Conservation (phyloP, 2,888 invertebrate species). For the Lepetodrilus schrolli region DNA sequence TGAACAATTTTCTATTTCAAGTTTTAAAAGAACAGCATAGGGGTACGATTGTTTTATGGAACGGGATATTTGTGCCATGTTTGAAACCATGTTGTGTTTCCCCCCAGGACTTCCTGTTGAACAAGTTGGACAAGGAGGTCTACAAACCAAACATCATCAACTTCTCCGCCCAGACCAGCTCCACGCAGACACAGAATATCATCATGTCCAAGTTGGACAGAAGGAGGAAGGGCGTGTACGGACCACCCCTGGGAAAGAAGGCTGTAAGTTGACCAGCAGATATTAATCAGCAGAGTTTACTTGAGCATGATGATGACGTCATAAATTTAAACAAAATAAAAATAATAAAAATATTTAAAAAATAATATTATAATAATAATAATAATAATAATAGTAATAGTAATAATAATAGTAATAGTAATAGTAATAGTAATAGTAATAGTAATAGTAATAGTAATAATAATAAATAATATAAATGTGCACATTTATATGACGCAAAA, state of each 20-base stretch:
- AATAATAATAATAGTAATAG: no score
- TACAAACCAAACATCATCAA: conserved; percentile 91
- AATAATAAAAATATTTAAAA: no score
- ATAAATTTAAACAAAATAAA: no score
- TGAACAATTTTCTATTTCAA: no score
- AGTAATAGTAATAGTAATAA: background rate
- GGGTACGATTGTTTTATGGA: no score
- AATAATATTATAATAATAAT: no score
- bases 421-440: no score
- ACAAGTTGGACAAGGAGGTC: conserved; percentile 84
- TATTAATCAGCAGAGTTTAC: no score
- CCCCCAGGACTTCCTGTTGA: conserved; percentile 80
- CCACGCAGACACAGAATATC: conserved; percentile 94
- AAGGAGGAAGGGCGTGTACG: conserved; percentile 92
- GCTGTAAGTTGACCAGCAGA: conserved; percentile 66
- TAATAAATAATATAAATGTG: background rate
- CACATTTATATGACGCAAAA: no score
- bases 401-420: no score
- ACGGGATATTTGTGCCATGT: background rate
- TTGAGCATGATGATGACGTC: no score
- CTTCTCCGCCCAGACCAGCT: conserved; percentile 94
- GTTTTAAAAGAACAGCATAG: no score
- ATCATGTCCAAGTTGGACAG: conserved; percentile 96
- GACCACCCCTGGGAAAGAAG: conserved; percentile 92
- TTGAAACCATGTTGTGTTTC: background rate